These are phyloP conservation scores for Scyliorhinus canicula DNA, from an alignment of 2,797 vertebrate genomes.

Conservation along the genomic window DNA sequence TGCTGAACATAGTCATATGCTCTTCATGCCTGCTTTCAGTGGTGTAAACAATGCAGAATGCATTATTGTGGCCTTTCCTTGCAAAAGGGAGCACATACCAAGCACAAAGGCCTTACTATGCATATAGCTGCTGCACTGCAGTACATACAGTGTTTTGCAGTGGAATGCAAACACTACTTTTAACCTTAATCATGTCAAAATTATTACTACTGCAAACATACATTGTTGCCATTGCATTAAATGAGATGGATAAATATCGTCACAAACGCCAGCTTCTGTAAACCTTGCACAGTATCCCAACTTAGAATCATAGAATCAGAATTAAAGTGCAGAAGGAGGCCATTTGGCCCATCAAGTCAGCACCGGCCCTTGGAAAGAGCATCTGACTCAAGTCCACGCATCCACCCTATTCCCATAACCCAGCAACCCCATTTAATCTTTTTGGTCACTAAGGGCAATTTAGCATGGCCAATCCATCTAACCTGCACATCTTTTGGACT, in stretches of 20 bases:
- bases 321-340: too few relatives aligned
- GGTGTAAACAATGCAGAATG: not conserved
- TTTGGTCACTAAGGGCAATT: too few relatives aligned
- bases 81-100: not conserved
- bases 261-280: not conserved
- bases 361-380: too few relatives aligned
- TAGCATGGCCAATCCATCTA: too few relatives aligned
- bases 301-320: too few relatives aligned
- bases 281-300: not conserved
- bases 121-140: not conserved
- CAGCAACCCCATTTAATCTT: too few relatives aligned
- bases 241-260: not conserved
- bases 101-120: not conserved
- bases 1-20: not conserved
- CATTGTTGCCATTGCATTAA: not conserved
- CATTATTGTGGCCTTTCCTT: not conserved
- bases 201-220: not conserved
- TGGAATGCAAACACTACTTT: not conserved
- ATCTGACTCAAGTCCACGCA: too few relatives aligned
- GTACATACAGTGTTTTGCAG: not conserved
- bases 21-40: not conserved
- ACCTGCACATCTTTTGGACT: too few relatives aligned
- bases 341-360: too few relatives aligned
- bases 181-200: not conserved
- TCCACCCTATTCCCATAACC: too few relatives aligned